These are phyloP conservation scores for Stratiolaelaps scimitus DNA, from an alignment of 1,140 invertebrate species.

Conservation along the genomic window DNA sequence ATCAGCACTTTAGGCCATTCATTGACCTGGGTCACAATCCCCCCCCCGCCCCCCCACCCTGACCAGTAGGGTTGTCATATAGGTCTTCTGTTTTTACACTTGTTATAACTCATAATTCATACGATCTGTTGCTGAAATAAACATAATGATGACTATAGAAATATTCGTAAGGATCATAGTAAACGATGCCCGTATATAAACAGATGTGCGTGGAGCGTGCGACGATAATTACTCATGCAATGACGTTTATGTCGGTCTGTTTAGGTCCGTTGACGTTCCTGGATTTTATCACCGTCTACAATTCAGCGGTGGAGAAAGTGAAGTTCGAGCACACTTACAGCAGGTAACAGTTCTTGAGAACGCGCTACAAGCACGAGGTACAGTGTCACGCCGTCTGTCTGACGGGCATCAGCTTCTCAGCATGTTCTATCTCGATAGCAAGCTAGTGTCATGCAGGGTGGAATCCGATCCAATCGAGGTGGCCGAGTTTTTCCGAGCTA, in stretches of 20 bases:
- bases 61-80: no score
- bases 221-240: no score
- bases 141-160: no score
- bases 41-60: no score
- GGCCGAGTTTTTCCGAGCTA: background rate
- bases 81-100: no score
- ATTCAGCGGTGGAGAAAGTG: conserved; percentile 17
- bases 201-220: no score
- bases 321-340: background rate
- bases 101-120: no score
- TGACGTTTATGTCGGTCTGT: background rate
- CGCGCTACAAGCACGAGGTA: background rate
- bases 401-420: background rate
- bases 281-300: conserved; percentile 2
- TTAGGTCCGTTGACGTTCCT: conserved; percentile 16
- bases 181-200: no score
- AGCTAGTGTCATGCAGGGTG: conserved; percentile 3
- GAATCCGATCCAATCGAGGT: conserved; percentile 17
- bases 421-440: background rate
- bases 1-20: no score
- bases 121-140: no score
- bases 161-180: no score
- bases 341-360: background rate
- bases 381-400: background rate
- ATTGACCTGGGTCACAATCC: no score